Evolutionary conservation across 2,888 invertebrate genomes (phyloP).

Genomic region (Drosophila macrospina): DNA sequence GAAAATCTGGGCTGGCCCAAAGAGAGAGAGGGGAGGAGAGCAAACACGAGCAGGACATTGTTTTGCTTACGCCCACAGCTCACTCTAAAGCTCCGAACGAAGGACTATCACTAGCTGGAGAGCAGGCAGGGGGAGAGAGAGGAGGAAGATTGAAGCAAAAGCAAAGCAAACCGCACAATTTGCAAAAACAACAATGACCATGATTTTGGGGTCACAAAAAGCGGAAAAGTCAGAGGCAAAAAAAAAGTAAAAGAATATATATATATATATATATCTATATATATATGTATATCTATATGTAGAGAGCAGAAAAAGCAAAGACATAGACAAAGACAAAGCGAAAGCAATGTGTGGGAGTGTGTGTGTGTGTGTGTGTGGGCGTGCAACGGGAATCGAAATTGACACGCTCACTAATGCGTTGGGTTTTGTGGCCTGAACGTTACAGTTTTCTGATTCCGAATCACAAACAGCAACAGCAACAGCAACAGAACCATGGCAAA

Average conservation of each 20-base stretch:
- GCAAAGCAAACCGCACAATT: slow-evolving; percentile 73
- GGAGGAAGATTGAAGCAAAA: no score
- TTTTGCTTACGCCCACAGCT: slow-evolving; percentile 67
- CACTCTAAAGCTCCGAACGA: slow-evolving; percentile 4
- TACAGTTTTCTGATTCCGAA: slow-evolving; percentile 29
- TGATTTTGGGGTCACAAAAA: slow-evolving; percentile 59
- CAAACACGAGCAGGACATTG: slow-evolving; percentile 67
- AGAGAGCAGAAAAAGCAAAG: slow-evolving; percentile 36
- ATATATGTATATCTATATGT: slow-evolving; percentile 17
- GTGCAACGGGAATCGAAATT: slow-evolving; percentile 64
- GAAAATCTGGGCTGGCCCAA: slow-evolving; percentile 69
- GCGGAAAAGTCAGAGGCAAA: slow-evolving; percentile 21
- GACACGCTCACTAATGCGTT: slow-evolving; percentile 70
- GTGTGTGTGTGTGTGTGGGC: slow-evolving; percentile 45
- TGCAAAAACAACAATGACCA: slow-evolving; percentile 76
- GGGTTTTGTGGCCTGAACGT: slow-evolving; percentile 57
- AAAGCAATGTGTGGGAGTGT: slow-evolving; percentile 22
- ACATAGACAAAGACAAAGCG: slow-evolving; percentile 25
- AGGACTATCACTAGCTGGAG: slow-evolving; percentile 3
- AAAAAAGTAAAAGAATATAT: slow-evolving; percentile 24
- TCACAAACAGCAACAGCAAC: slow-evolving; percentile 17
- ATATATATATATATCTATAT: slow-evolving; percentile 22
- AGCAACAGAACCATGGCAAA: slow-evolving; percentile 29
- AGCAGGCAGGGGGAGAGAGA: not conserved
- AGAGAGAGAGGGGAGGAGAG: no score